Percentiles rank a stretch among this genome's conserved stretches.
Conservation (phyloP, 2,888 invertebrate genomes). For the Plebejus anna region DNA sequence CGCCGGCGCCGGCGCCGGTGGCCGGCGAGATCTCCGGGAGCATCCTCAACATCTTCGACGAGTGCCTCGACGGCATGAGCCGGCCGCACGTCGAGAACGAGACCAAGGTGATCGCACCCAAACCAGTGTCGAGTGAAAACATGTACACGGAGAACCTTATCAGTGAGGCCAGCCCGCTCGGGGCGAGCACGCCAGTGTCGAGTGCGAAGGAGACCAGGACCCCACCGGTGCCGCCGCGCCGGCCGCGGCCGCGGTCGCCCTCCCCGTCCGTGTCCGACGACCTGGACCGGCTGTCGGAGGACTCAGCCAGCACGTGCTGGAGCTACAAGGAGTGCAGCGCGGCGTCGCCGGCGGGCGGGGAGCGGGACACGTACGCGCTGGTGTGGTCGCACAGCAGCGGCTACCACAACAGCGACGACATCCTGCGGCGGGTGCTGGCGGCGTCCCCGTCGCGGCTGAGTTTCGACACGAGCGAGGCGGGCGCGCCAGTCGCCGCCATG, state of each 20-base stretch:
- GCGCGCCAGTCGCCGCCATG: constrained; percentile 60
- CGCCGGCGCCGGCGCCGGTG: constrained; percentile 52
- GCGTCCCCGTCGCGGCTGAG: constrained; percentile 60
- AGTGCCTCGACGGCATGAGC: constrained; percentile 65
- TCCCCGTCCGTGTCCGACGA: constrained; percentile 53
- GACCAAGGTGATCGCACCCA: constrained; percentile 38
- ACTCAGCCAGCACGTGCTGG: constrained; percentile 72
- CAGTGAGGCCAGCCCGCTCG: constrained; percentile 58
- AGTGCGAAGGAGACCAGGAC: constrained; percentile 43
- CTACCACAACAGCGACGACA: constrained; percentile 69
- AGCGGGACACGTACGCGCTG: constrained; percentile 58
- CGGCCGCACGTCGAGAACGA: constrained; percentile 38
- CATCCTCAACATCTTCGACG: constrained; percentile 72
- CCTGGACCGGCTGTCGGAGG: constrained; percentile 54
- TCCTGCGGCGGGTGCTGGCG: constrained; percentile 58
- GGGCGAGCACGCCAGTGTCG: constrained; percentile 58
- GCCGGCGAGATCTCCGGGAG: constrained; percentile 63
- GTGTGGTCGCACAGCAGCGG: constrained; percentile 72
- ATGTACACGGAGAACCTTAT: constrained; percentile 45
- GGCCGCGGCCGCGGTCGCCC: constrained; percentile 53
- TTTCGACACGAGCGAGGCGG: constrained; percentile 64
- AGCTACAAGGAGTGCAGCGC: constrained; percentile 71
- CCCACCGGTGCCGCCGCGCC: constrained; percentile 58
- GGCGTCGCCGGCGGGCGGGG: constrained; percentile 41
- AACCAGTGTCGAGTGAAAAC: constrained; percentile 37